Evolutionary conservation across 1,140 invertebrate species (phyloP), one percentile per base, ranked within the genome.

Genomic region (Nixonia krombeini): DNA sequence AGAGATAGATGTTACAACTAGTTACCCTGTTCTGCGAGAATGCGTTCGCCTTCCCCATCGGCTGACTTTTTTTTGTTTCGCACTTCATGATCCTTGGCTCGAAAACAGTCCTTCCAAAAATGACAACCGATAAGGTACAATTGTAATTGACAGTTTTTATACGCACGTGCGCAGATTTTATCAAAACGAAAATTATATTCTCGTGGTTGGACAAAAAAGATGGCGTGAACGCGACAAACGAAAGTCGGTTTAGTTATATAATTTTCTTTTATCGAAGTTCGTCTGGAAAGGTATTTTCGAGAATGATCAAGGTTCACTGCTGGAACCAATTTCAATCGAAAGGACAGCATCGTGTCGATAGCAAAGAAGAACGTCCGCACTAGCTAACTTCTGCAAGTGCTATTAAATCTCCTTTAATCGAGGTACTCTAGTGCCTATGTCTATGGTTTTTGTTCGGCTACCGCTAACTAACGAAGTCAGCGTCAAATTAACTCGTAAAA

Each of bases 1-100:
- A 80, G 72, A 79, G 71, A 79, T 77, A 73, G 74, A 76, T 78
- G 75, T 78, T 79, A 80, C 76, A 78, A 65, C 77, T 79, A 80
- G 78, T 80, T 80, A 80, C 78, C 78, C 78, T 80, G 78, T 80
- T 80, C 68, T 74, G 76, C 75, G 77, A 80, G 72, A 74, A 76
- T 70, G 66, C 55, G 62, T 70, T 70, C 59, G 52, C 65, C 72
- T 51, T 53, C 63, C 59, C 66, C 74, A 70, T 78, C 76, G 28
- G 40, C 38, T 40, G n/a, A n/a, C n/a, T n/a, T n/a, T n/a, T n/a
- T 5, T 29, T 9, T 4, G 2, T 2, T 29, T 29, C 9, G 4
- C 28, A 5, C 2, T 5, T 2, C 7, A 29, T 29, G 28, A 29
- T 9, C 28, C 28, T 29, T 29, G 28, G 10, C 3, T 25, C 3